These are phyloP conservation scores for Suncus etruscus DNA, from an alignment of 2,113 vertebrate species.

Conservation along the genomic window DNA sequence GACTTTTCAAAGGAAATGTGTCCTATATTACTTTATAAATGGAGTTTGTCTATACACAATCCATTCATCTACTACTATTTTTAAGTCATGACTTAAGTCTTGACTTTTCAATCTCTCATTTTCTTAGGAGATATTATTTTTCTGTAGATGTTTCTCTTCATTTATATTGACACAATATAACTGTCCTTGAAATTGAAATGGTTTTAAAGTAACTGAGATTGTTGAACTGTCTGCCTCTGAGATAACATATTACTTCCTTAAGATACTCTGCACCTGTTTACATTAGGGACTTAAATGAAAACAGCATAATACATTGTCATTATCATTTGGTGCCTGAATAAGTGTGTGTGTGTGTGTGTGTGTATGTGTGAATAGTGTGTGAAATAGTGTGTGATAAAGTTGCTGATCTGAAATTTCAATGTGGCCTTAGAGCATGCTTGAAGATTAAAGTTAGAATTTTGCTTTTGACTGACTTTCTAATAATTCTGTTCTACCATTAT, in stretches of 20 bases:
- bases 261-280: slow-evolving; percentile 28
- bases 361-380: not conserved
- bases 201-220: slow-evolving; percentile 42
- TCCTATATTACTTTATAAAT: not conserved
- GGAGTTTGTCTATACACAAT: not conserved
- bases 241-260: slow-evolving; percentile 34
- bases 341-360: not conserved
- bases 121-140: slow-evolving; percentile 42
- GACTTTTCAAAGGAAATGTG: not conserved
- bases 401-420: not conserved
- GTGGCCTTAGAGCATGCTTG: slow-evolving; percentile 7
- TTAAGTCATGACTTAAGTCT: slow-evolving; percentile 22
- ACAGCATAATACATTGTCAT: not conserved
- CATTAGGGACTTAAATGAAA: slow-evolving; percentile 34
- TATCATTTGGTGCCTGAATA: not conserved
- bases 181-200: slow-evolving; percentile 65
- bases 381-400: not conserved
- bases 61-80: not conserved
- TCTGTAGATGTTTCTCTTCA: slow-evolving; percentile 16
- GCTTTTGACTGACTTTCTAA: slow-evolving; percentile 9
- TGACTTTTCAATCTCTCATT: not conserved
- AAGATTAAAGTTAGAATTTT: slow-evolving; percentile 26
- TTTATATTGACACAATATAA: slow-evolving; percentile 60
- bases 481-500: slow-evolving; percentile 7
- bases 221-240: slow-evolving; percentile 24